A percentile compares a stretch with the other conserved stretches of the same genome.
phyloP scores from a whole-genome alignment of 1,140 invertebrate species.

The Brachionus rubens region DNA sequence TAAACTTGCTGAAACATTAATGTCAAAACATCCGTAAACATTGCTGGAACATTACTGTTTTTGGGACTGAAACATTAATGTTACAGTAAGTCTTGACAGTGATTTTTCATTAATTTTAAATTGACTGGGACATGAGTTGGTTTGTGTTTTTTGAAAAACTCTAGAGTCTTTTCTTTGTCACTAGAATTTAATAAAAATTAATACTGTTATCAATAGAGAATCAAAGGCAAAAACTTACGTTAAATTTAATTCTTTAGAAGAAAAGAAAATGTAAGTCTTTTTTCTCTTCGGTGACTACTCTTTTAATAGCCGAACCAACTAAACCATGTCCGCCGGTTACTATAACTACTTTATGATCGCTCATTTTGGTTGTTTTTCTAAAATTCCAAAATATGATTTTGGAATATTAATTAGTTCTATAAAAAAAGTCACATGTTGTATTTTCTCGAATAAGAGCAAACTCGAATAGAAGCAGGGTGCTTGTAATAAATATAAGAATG shows the following conservation, averaged over 20 bases:
- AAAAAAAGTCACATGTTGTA: too few relatives aligned
- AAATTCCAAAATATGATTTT: background rate
- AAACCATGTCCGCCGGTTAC: constrained; percentile 90
- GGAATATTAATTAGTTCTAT: too few relatives aligned
- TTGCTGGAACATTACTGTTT: too few relatives aligned
- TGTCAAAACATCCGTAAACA: too few relatives aligned
- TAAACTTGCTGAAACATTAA: too few relatives aligned
- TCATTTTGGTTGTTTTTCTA: background rate
- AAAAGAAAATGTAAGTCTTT: constrained; percentile 79
- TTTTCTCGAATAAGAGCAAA: too few relatives aligned
- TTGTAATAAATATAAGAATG: too few relatives aligned
- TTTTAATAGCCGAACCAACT: constrained; percentile 80
- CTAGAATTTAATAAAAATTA: constrained; percentile 63
- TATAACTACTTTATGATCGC: constrained; percentile 64
- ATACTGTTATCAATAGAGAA: background rate
- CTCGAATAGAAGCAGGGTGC: too few relatives aligned
- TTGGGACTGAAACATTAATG: too few relatives aligned
- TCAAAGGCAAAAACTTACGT: constrained; percentile 65
- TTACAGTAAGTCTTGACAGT: constrained; percentile 89
- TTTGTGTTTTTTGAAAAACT: constrained; percentile 74
- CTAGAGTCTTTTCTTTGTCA: constrained; percentile 69
- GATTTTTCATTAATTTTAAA: constrained; percentile 91
- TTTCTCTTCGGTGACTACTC: constrained; percentile 66
- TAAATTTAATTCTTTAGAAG: constrained; percentile 88
- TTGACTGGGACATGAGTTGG: constrained; percentile 98